phyloP scores from a whole-genome alignment of 2,888 invertebrate genomes.

The Hirtodrosophila alboralis region DNA sequence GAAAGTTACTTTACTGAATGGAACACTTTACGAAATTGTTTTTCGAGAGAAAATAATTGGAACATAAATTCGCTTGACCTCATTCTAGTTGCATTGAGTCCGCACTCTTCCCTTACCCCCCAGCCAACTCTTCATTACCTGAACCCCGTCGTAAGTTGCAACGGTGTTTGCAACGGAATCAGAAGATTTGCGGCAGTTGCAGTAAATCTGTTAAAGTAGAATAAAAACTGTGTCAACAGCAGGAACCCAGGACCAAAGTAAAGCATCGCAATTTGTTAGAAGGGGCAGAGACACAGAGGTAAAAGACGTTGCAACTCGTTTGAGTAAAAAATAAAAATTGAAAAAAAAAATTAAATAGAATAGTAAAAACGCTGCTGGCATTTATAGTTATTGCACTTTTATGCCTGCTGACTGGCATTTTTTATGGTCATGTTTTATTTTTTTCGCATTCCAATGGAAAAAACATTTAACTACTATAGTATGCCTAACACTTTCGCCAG shows the following conservation, averaged over 20 bases:
- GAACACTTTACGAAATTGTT: conserved; percentile 53
- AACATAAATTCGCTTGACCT: conserved; percentile 53
- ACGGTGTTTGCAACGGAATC: conserved; percentile 2
- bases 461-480: conserved; percentile 42
- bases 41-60: conserved; percentile 49
- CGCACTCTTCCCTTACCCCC: conserved; percentile 11
- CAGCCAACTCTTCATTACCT: conserved; percentile 38
- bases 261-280: conserved; percentile 36
- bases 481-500: conserved; percentile 26
- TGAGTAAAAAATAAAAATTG: conserved; percentile 1
- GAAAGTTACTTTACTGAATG: conserved; percentile 9
- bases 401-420: conserved; percentile 35
- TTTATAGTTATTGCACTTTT: conserved; percentile 55
- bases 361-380: conserved; percentile 48
- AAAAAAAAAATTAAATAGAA: conserved; percentile 42
- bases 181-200: conserved; percentile 34
- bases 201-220: conserved; percentile 51
- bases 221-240: conserved; percentile 60
- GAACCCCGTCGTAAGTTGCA: conserved; percentile 1
- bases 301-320: conserved; percentile 12
- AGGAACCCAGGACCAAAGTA: conserved; percentile 23
- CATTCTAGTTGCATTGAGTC: conserved; percentile 27
- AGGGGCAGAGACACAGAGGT: conserved; percentile 9
- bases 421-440: conserved; percentile 22
- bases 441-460: conserved; percentile 31